phyloP scores from a whole-genome alignment of 2,888 invertebrate genomes.

The Apantesis nais region DNA sequence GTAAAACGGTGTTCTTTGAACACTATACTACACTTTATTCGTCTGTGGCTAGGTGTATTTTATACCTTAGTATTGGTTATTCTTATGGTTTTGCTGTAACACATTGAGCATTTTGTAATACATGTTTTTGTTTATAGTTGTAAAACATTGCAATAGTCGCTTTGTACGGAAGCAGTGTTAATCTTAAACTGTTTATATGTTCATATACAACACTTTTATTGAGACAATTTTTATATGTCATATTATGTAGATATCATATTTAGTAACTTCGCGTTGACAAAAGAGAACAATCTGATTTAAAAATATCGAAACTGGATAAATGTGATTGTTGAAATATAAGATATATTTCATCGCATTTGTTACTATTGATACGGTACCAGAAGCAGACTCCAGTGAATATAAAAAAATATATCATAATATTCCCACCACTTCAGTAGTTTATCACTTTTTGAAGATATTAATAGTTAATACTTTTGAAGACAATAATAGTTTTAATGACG shows the following conservation, averaged over 20 bases:
- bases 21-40: not conserved
- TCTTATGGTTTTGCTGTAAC: slow-evolving; percentile 36
- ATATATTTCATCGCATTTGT: slow-evolving; percentile 37
- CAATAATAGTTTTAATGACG: slow-evolving; percentile 34
- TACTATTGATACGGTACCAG: slow-evolving; percentile 28
- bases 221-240: slow-evolving; percentile 43
- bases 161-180: slow-evolving; percentile 46
- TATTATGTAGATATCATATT: slow-evolving; percentile 42
- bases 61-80: slow-evolving; percentile 20
- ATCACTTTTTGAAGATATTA: slow-evolving; percentile 32
- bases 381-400: slow-evolving; percentile 36
- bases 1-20: not conserved
- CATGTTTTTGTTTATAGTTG: slow-evolving; percentile 54
- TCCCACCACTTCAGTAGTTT: slow-evolving; percentile 41
- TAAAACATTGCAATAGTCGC: slow-evolving; percentile 39
- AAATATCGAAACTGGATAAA: slow-evolving; percentile 37
- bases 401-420: slow-evolving; percentile 27
- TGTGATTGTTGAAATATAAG: slow-evolving; percentile 42
- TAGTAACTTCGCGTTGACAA: slow-evolving; percentile 42
- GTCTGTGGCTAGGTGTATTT: not conserved
- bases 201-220: slow-evolving; percentile 43
- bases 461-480: slow-evolving; percentile 17
- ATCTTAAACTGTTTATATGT: slow-evolving; percentile 48
- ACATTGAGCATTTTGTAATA: slow-evolving; percentile 52
- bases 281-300: slow-evolving; percentile 41